Percentiles rank a stretch among this genome's conserved stretches.
These are phyloP conservation scores for Craterocephalus amniculus DNA, from an alignment of 2,797 vertebrate species.

Conservation along the genomic window DNA sequence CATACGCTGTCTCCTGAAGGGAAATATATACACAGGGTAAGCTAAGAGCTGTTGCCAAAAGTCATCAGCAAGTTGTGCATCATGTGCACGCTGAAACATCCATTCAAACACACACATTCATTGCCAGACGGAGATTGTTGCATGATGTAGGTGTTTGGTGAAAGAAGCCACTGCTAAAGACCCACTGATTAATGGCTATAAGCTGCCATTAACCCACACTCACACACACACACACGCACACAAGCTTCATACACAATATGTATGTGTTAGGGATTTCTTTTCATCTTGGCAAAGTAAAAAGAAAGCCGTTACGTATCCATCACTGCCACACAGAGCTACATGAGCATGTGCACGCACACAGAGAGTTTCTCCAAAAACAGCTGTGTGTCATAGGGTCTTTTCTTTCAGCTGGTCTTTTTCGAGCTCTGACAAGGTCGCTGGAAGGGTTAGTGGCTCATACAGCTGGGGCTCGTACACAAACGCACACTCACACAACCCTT, in stretches of 20 bases:
- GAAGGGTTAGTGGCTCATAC: slow-evolving; percentile 67
- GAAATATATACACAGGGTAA: slow-evolving; percentile 23
- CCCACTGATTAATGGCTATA: slow-evolving; percentile 35
- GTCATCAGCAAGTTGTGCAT: slow-evolving; percentile 4
- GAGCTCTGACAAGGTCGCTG: slow-evolving; percentile 51
- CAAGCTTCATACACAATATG: neutral
- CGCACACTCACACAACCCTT: slow-evolving; percentile 26
- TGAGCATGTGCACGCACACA: slow-evolving; percentile 3
- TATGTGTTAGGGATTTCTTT: slow-evolving; percentile 10
- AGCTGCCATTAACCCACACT: slow-evolving; percentile 28
- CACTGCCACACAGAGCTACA: slow-evolving; percentile 17
- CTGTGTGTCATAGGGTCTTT: slow-evolving; percentile 58
- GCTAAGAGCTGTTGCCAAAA: neutral
- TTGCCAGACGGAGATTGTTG: slow-evolving; percentile 33
- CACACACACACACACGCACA: slow-evolving; percentile 10
- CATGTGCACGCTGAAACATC: slow-evolving; percentile 1
- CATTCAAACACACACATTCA: slow-evolving; percentile 22
- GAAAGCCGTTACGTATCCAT: slow-evolving; percentile 28
- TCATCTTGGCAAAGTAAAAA: neutral
- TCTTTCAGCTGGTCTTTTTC: slow-evolving; percentile 65
- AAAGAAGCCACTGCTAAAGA: slow-evolving; percentile 55
- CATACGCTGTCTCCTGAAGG: slow-evolving; percentile 10
- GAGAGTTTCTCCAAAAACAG: slow-evolving; percentile 51
- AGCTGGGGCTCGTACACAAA: slow-evolving; percentile 65
- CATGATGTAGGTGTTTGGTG: slow-evolving; percentile 36